A percentile compares a stretch with the other conserved stretches of the same genome.
Evolutionary conservation across 2,113 vertebrate genomes (phyloP).

Genomic region (Dasyurus viverrinus): DNA sequence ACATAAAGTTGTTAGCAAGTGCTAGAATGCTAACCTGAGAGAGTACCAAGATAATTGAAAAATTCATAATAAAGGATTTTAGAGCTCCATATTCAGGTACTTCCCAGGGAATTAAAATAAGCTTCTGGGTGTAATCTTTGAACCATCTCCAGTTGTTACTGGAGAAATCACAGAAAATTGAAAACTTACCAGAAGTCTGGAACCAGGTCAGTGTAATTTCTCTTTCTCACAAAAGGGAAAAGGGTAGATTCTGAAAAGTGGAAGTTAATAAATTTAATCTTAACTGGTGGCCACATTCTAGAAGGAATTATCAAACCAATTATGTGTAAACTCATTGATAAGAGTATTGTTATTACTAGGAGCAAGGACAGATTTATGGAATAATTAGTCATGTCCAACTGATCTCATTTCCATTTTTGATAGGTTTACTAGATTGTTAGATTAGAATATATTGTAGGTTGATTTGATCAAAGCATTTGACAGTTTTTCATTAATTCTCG

Average conservation of each 20-base stretch:
- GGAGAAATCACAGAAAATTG: background rate
- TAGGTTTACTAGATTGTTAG: background rate
- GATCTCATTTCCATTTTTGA: background rate
- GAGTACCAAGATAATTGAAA: background rate
- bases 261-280: background rate
- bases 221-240: background rate
- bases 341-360: background rate
- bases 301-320: background rate
- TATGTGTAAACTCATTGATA: background rate
- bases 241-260: background rate
- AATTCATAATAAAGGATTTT: background rate
- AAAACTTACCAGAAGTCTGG: background rate
- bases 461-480: background rate
- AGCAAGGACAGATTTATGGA: background rate
- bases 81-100: background rate
- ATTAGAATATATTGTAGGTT: background rate
- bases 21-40: background rate
- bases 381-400: background rate
- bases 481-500: background rate
- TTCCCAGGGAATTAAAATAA: background rate
- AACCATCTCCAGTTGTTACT: background rate
- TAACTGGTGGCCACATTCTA: background rate
- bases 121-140: background rate
- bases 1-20: background rate
- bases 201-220: background rate